phyloP scores from a whole-genome alignment of 2,888 invertebrate genomes.

The Oscheius onirici region DNA sequence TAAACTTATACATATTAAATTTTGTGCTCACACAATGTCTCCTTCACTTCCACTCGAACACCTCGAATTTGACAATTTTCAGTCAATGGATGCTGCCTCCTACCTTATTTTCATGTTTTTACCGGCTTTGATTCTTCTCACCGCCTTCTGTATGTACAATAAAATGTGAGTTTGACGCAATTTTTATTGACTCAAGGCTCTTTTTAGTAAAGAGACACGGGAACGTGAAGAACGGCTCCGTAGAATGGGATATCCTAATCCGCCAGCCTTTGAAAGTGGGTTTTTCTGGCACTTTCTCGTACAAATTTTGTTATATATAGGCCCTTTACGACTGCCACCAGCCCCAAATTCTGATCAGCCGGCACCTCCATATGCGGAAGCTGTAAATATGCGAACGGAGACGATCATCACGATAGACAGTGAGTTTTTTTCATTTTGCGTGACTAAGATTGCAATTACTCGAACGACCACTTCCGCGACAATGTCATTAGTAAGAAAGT shows the following conservation, averaged over 20 bases:
- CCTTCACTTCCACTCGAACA: neutral
- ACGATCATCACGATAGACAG: conserved; percentile 32
- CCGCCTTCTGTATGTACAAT: conserved; percentile 33
- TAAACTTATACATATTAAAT: neutral
- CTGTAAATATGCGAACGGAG: conserved; percentile 29
- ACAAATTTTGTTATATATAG: conserved; percentile 9
- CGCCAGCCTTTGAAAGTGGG: conserved; percentile 36
- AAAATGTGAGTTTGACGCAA: conserved; percentile 31
- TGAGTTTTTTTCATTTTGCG: conserved; percentile 1
- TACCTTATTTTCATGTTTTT: conserved; percentile 33
- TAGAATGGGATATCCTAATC: conserved; percentile 32
- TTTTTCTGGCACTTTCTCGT: neutral
- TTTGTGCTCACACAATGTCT: neutral
- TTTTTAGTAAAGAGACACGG: conserved; percentile 30
- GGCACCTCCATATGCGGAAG: conserved; percentile 27
- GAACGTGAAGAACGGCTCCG: conserved; percentile 26
- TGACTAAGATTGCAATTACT: neutral
- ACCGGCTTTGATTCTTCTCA: conserved; percentile 28
- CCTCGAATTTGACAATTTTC: neutral
- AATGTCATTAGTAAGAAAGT: neutral
- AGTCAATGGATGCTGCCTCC: conserved; percentile 33
- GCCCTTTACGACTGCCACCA: conserved; percentile 29
- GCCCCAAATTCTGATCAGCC: neutral
- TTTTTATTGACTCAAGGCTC: neutral
- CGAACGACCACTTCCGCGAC: neutral